phyloP scores from a whole-genome alignment of 2,888 invertebrate genomes.

The Nephrotoma guestfalica region DNA sequence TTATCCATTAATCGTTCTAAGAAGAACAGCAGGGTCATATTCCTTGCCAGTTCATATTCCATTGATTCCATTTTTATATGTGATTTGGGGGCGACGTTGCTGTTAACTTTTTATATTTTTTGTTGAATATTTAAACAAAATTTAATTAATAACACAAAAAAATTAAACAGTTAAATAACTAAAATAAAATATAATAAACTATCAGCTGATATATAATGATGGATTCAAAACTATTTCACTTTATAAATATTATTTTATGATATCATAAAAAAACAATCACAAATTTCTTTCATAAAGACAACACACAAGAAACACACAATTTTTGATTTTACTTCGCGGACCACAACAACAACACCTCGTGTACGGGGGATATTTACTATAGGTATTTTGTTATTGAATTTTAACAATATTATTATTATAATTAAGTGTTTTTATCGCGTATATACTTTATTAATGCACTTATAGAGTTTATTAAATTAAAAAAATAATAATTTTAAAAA shows the following conservation, averaged over 20 bases:
- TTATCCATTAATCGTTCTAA: constrained; percentile 96
- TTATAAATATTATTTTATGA: neutral
- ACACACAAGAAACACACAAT: neutral
- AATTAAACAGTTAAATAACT: neutral
- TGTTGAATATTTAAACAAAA: neutral
- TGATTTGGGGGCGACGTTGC: neutral
- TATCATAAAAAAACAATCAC: neutral
- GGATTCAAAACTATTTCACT: neutral
- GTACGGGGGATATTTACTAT: neutral
- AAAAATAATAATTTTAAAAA: neutral
- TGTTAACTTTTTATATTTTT: neutral
- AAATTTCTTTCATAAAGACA: neutral
- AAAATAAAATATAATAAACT: neutral
- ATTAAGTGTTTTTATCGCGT: neutral
- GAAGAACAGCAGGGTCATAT: constrained; percentile 95
- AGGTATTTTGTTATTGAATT: neutral
- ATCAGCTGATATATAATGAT: neutral
- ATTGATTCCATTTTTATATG: constrained; percentile 61
- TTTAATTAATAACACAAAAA: neutral
- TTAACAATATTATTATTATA: neutral
- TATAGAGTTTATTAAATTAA: neutral
- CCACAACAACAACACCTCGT: constrained; percentile 1
- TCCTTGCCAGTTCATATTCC: constrained; percentile 86
- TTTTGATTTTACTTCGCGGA: neutral
- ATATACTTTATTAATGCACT: neutral